Conservation (phyloP, 2,888 invertebrate species). For the Bembecia ichneumoniformis region DNA sequence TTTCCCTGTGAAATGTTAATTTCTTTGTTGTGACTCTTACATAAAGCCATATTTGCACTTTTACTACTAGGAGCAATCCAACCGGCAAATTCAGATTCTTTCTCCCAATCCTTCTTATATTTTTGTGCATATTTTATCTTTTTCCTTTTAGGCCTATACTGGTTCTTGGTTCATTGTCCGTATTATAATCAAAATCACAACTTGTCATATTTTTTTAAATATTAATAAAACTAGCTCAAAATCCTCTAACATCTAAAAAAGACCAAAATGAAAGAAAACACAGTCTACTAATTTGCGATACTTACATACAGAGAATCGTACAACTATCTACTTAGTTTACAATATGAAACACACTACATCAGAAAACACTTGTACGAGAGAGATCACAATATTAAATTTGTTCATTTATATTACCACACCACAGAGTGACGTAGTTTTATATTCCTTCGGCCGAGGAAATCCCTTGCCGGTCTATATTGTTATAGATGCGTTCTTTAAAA, state of each 20-base stretch:
- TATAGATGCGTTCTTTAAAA: background rate
- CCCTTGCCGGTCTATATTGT: too few species aligned
- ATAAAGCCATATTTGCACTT: too few species aligned
- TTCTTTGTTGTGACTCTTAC: background rate
- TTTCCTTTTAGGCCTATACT: background rate
- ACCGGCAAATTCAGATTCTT: constrained; percentile 3
- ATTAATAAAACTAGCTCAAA: background rate
- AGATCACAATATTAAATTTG: background rate
- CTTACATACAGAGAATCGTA: background rate
- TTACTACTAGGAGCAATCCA: constrained; percentile 1
- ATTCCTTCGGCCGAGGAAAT: too few species aligned
- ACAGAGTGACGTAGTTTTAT: background rate
- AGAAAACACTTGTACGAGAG: background rate
- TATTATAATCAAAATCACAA: background rate
- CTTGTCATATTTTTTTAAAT: background rate
- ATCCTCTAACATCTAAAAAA: too few species aligned
- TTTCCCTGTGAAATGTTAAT: constrained; percentile 1
- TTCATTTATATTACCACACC: background rate
- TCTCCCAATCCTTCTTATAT: constrained; percentile 1
- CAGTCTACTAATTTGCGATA: background rate
- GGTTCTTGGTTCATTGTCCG: background rate
- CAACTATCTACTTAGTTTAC: background rate
- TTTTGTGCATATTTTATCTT: constrained; percentile 1
- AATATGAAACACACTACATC: background rate
- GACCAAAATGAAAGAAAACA: background rate